phyloP scores from a whole-genome alignment of 2,113 vertebrate species.

The Zosterops japonicus region DNA sequence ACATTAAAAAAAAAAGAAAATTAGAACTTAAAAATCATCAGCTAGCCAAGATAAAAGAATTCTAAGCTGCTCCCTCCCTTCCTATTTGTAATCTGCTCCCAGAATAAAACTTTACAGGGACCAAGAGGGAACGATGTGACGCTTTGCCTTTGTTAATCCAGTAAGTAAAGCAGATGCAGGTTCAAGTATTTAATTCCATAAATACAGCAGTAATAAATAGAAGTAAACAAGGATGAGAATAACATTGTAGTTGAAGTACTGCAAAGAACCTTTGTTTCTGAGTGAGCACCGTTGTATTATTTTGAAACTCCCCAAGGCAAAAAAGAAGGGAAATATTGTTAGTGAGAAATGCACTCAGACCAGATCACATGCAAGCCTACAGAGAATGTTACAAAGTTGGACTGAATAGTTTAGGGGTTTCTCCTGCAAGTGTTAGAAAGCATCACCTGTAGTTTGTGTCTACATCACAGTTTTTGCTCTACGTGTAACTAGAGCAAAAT shows the following conservation, averaged over 20 bases:
- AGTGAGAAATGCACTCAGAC: constrained; percentile 30
- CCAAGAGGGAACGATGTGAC: background rate
- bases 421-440: background rate
- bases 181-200: constrained; percentile 57
- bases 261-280: background rate
- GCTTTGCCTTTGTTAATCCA: constrained; percentile 18
- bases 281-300: constrained; percentile 46
- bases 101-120: constrained; percentile 14
- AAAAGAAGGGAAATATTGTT: background rate
- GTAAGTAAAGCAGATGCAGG: constrained; percentile 34
- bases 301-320: background rate
- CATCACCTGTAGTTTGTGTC: background rate
- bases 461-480: constrained; percentile 1
- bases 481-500: background rate
- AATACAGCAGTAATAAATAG: constrained; percentile 41
- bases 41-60: constrained; percentile 19
- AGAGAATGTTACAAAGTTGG: background rate
- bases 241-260: constrained; percentile 21
- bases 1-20: constrained; percentile 21
- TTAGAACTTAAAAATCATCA: constrained; percentile 32
- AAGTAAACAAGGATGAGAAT: constrained; percentile 37
- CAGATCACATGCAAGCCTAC: background rate
- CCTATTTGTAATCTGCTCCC: background rate
- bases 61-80: background rate
- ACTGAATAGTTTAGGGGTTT: constrained; percentile 4